Percentiles rank a stretch among this genome's conserved stretches.
These are phyloP conservation scores for Menidia menidia DNA, from an alignment of 2,797 vertebrate genomes.

Conservation along the genomic window DNA sequence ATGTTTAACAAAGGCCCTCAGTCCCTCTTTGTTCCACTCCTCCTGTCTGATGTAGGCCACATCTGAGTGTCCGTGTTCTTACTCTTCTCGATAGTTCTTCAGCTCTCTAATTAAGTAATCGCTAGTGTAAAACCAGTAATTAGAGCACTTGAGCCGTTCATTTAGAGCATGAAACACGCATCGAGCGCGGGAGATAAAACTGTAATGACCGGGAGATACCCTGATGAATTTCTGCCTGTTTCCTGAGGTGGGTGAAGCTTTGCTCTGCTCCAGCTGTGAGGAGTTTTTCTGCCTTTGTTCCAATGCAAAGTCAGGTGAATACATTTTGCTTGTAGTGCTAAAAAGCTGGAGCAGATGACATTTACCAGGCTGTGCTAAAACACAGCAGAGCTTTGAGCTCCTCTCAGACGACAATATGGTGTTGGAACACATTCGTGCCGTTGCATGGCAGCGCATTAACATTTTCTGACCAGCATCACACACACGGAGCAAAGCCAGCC, in stretches of 20 bases:
- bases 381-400: conserved; percentile 9
- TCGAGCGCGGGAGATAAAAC: conserved; percentile 25
- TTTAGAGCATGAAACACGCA: conserved; percentile 11
- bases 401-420: background rate
- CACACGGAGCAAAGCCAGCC: background rate
- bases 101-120: conserved; percentile 38
- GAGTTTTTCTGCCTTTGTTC: conserved; percentile 3
- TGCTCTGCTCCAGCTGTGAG: background rate
- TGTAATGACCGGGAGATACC: conserved; percentile 7
- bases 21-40: background rate
- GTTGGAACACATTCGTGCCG: background rate
- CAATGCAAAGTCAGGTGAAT: conserved; percentile 5
- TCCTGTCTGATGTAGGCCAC: conserved; percentile 30
- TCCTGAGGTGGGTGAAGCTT: background rate
- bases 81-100: conserved; percentile 20
- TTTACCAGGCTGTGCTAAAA: conserved; percentile 5
- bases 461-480: background rate
- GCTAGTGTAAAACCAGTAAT: conserved; percentile 50
- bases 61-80: conserved; percentile 11
- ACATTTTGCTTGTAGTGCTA: conserved; percentile 17
- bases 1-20: background rate
- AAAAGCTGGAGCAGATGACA: conserved; percentile 1
- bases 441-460: background rate
- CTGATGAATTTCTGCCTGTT: conserved; percentile 12
- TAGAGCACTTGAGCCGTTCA: conserved; percentile 27